Conservation (phyloP, 2,797 vertebrate species). For the Acanthurus lineatus region DNA sequence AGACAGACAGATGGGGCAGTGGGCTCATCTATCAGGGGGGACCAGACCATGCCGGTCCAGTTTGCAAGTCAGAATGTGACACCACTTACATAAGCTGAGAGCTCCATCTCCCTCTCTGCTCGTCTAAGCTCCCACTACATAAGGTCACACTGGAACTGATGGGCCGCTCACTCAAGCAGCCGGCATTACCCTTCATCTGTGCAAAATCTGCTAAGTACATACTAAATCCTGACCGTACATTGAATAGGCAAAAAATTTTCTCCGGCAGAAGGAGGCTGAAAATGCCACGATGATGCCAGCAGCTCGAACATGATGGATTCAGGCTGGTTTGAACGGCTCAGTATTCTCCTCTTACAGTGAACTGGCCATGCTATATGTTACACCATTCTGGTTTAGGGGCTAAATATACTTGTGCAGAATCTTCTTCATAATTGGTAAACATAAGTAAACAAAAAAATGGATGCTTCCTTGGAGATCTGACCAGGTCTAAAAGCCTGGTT, state of each 20-base stretch:
- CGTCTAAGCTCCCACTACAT: conserved; percentile 60
- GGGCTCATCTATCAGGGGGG: conserved; percentile 24
- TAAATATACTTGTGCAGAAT: too few species aligned
- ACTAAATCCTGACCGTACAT: conserved; percentile 64
- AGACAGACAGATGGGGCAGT: conserved; percentile 10
- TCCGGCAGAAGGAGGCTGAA: conserved; percentile 35
- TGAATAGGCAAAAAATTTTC: conserved; percentile 18
- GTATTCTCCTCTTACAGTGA: not conserved
- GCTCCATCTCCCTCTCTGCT: conserved; percentile 47
- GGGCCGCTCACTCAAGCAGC: conserved; percentile 68
- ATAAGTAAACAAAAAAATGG: too few species aligned
- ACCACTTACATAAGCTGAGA: conserved; percentile 71
- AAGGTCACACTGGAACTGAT: conserved; percentile 70
- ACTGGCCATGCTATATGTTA: too few species aligned
- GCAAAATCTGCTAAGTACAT: conserved; percentile 71
- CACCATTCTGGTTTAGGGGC: too few species aligned
- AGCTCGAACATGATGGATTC: conserved; percentile 10
- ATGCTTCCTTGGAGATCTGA: too few species aligned
- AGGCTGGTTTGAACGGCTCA: conserved; percentile 7
- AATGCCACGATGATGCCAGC: conserved; percentile 28
- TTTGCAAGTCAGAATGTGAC: conserved; percentile 65
- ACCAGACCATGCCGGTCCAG: conserved; percentile 48
- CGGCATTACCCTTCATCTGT: conserved; percentile 64
- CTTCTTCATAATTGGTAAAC: too few species aligned
- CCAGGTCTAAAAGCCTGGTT: too few species aligned